Evolutionary conservation across 2,113 vertebrate genomes (phyloP).

Genomic region (Paramisgurnus dabryanus): DNA sequence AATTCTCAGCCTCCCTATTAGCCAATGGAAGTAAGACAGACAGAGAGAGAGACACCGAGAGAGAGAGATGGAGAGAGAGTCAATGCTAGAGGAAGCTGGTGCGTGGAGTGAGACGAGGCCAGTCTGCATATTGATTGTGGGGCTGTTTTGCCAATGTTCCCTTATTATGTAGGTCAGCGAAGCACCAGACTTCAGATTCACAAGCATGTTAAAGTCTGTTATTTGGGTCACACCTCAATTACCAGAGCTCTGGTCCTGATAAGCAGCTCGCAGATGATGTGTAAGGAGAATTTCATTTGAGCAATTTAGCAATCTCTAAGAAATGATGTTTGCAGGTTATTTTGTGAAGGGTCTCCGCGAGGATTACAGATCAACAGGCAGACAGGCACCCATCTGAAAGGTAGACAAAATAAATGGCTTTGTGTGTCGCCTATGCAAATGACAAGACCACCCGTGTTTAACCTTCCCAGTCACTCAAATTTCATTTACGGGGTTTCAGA

Average conservation of each 20-base stretch:
- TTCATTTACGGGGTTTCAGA: background rate
- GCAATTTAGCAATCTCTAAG: constrained; percentile 65
- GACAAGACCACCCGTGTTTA: constrained; percentile 50
- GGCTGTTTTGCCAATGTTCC: constrained; percentile 64
- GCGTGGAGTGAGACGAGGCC: constrained; percentile 30
- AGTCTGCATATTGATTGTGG: constrained; percentile 61
- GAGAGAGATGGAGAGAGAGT: background rate
- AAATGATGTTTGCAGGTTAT: constrained; percentile 62
- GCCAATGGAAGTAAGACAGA: constrained; percentile 29
- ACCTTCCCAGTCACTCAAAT: constrained; percentile 22
- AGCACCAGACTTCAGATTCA: constrained; percentile 64
- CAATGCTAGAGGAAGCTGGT: background rate
- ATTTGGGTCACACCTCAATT: constrained; percentile 79
- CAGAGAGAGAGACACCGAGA: background rate
- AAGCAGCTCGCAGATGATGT: constrained; percentile 65
- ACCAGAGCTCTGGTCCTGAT: constrained; percentile 50
- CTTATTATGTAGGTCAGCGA: constrained; percentile 73
- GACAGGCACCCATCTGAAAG: constrained; percentile 24
- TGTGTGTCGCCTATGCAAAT: constrained; percentile 77
- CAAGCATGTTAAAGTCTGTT: constrained; percentile 68
- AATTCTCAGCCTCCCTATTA: constrained; percentile 31
- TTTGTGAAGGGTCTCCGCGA: constrained; percentile 52
- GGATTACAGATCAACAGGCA: constrained; percentile 60
- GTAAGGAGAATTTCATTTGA: constrained; percentile 65
- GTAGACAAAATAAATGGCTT: constrained; percentile 62